These are phyloP conservation scores for Troglohyphantes excavatus DNA, from an alignment of 2,888 invertebrate species.

Conservation along the genomic window DNA sequence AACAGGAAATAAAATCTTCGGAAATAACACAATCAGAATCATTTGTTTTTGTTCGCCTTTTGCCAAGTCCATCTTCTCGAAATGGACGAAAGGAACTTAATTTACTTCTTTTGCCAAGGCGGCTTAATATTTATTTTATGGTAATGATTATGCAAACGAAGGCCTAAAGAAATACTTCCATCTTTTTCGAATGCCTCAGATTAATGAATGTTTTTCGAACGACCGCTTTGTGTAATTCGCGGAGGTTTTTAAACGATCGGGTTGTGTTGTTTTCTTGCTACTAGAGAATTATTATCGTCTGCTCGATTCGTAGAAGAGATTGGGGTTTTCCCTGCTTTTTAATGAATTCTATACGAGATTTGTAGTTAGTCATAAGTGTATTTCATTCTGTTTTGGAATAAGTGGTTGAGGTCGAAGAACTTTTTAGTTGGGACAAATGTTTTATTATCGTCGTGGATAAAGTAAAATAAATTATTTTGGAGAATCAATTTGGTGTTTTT, in stretches of 20 bases:
- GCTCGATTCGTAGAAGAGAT: conserved; percentile 28
- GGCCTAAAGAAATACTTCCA: conserved; percentile 46
- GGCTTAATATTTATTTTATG: conserved; percentile 78
- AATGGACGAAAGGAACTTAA: conserved; percentile 65
- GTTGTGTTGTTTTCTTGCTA: conserved; percentile 53
- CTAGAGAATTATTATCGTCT: conserved; percentile 58
- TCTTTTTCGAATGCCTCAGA: conserved; percentile 53
- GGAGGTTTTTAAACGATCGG: not conserved
- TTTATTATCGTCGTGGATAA: no score
- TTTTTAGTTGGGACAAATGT: no score
- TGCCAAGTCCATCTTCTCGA: conserved; percentile 31
- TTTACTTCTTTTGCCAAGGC: conserved; percentile 65
- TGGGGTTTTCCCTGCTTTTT: conserved; percentile 26
- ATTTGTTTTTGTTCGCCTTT: not conserved
- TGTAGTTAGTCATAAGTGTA: not conserved
- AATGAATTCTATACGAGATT: conserved; percentile 48
- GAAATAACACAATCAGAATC: not conserved
- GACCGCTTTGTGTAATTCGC: conserved; percentile 45
- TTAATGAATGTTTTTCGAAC: conserved; percentile 70
- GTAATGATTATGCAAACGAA: conserved; percentile 75
- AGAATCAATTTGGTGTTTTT: no score
- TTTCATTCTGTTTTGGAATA: conserved; percentile 44
- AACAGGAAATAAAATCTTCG: no score
- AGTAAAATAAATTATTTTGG: no score
- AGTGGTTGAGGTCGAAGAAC: no score